A percentile compares a stretch with the other conserved stretches of the same genome.
phyloP scores from a whole-genome alignment of 2,888 invertebrate genomes.

The Hypolimnas misippus region DNA sequence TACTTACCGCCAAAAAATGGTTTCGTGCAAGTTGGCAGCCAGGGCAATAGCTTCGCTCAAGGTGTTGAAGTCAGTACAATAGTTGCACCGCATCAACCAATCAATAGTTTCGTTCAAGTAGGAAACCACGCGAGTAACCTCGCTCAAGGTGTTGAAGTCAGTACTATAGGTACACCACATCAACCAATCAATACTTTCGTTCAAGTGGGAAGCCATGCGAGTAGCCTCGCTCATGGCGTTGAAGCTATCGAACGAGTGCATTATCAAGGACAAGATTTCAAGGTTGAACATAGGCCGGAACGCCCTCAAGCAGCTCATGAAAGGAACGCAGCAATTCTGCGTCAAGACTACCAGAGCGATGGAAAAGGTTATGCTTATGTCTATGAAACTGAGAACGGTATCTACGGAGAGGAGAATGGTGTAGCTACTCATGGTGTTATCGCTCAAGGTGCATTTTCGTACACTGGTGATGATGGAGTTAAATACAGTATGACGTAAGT shows the following conservation, averaged over 20 bases:
- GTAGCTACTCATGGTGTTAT: slow-evolving; percentile 73
- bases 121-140: slow-evolving; percentile 20
- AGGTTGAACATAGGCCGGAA: slow-evolving; percentile 54
- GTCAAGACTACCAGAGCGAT: slow-evolving; percentile 68
- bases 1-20: slow-evolving; percentile 1
- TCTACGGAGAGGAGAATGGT: slow-evolving; percentile 71
- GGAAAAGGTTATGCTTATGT: slow-evolving; percentile 70
- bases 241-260: slow-evolving; percentile 22
- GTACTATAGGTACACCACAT: slow-evolving; percentile 14
- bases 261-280: slow-evolving; percentile 44
- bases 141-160: slow-evolving; percentile 26
- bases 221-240: slow-evolving; percentile 29
- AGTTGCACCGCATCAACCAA: slow-evolving; percentile 14
- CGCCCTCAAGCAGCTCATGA: slow-evolving; percentile 69
- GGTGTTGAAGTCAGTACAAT: slow-evolving; percentile 18
- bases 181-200: slow-evolving; percentile 18
- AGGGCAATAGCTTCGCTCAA: slow-evolving; percentile 23
- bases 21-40: slow-evolving; percentile 16
- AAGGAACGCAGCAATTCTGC: slow-evolving; percentile 71
- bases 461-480: slow-evolving; percentile 75
- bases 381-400: slow-evolving; percentile 76
- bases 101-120: slow-evolving; percentile 16
- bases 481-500: slow-evolving; percentile 70
- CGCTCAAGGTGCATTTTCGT: slow-evolving; percentile 72
- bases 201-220: slow-evolving; percentile 17